Conservation (phyloP, 2,888 invertebrate species). For the Pyrgus malvae region DNA sequence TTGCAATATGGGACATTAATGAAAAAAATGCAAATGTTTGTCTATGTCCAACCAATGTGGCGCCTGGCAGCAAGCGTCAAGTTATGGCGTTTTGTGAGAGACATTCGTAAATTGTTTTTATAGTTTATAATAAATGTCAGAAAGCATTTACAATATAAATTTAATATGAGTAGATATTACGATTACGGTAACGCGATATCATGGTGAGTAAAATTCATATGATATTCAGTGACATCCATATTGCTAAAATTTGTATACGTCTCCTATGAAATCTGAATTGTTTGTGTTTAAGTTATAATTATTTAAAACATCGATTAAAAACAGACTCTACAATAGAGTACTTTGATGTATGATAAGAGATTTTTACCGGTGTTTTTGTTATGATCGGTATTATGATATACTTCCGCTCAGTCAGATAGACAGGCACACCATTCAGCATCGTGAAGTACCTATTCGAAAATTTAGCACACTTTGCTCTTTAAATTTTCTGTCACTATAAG, state of each 20-base stretch:
- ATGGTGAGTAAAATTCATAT: slow-evolving; percentile 69
- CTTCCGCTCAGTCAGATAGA: slow-evolving; percentile 9
- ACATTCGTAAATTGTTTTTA: slow-evolving; percentile 56
- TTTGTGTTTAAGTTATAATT: slow-evolving; percentile 23
- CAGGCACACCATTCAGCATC: neutral
- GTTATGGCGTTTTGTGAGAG: slow-evolving; percentile 69
- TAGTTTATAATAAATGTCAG: slow-evolving; percentile 58
- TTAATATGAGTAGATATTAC: slow-evolving; percentile 81
- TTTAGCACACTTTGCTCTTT: neutral
- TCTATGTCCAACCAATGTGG: slow-evolving; percentile 78
- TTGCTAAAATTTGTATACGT: slow-evolving; percentile 69
- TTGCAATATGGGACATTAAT: slow-evolving; percentile 37
- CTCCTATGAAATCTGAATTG: slow-evolving; percentile 45
- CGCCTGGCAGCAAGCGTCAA: slow-evolving; percentile 66
- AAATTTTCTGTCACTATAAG: too few relatives aligned
- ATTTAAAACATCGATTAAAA: neutral
- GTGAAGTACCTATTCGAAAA: neutral
- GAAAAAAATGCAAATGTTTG: slow-evolving; percentile 42
- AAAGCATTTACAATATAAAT: slow-evolving; percentile 55
- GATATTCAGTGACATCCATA: slow-evolving; percentile 61
- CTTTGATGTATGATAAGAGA: neutral
- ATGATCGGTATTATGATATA: slow-evolving; percentile 7
- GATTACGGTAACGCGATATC: slow-evolving; percentile 79
- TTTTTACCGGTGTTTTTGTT: slow-evolving; percentile 15
- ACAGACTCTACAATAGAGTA: neutral